phyloP scores from a whole-genome alignment of 2,797 vertebrate species.

The Agapornis canus region DNA sequence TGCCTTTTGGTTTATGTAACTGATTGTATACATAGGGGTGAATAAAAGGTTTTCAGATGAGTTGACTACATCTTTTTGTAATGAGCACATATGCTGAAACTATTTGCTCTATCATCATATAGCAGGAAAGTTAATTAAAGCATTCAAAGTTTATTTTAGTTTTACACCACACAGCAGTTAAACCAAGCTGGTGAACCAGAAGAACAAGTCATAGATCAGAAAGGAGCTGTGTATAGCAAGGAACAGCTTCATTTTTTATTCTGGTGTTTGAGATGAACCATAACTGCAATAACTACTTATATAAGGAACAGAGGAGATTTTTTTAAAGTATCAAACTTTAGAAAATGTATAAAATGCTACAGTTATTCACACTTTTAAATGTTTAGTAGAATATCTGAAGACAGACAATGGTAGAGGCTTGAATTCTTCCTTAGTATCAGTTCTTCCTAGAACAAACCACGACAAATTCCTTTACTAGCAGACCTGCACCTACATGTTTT shows the following conservation, averaged over 20 bases:
- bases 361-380: background rate
- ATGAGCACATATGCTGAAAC: background rate
- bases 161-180: constrained; percentile 33
- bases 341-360: background rate
- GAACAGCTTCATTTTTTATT: background rate
- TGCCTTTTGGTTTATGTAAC: background rate
- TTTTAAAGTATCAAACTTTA: background rate
- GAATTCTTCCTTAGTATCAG: background rate
- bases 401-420: background rate
- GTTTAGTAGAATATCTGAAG: background rate
- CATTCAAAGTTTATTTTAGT: constrained; percentile 33
- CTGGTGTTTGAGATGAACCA: background rate
- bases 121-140: constrained; percentile 37
- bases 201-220: constrained; percentile 37
- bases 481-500: background rate
- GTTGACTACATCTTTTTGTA: background rate
- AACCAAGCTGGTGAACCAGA: constrained; percentile 44
- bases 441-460: background rate
- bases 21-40: background rate
- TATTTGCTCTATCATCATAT: background rate
- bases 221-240: background rate
- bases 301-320: background rate
- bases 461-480: background rate
- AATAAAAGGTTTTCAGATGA: background rate
- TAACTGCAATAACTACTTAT: background rate